Evolutionary conservation across 2,888 invertebrate genomes (phyloP), one percentile per base, ranked within the genome.

Genomic region (Andrena dorsata): DNA sequence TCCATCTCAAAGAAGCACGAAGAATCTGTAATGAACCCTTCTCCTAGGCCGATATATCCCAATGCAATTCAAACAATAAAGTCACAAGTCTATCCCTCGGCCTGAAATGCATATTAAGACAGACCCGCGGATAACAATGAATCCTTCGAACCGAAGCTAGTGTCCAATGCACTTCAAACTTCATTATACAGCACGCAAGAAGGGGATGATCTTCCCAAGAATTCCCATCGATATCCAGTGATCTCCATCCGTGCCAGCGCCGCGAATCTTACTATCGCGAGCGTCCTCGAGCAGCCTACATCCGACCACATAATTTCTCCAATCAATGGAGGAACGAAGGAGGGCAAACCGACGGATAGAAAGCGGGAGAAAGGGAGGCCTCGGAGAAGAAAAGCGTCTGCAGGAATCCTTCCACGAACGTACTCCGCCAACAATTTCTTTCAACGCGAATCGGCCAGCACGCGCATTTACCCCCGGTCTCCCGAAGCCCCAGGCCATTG

Each of bases 391-490:
- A 64, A 56, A 28, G 61, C 32, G 32, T 35, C 58, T 20, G 35
- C n/a, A 47, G 20, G 66, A 77, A 80, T 71, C 66, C 53, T 68
- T 68, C 66, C 68, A 20, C 7, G 35, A 30, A 72, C 49, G 60
- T 65, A 66, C 75, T 56, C 23, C 35, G 16, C 35, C 70, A 47
- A 63, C 70, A 49, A 75, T 75, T 71, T 80, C 82, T 75, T 68
- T 71, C 75, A 23, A 35, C 53, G 64, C 47, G 69, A 56, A 53
- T 28, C 41, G 28, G 30, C 56, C 64, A 69, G 28, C 26, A 28
- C 61, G 78, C 53, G 71, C 76, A 82, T 82, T 80, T 82, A 76
- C 72, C 76, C 41, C 75, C 71, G 69, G 76, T 72, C 71, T 82
- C 68, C 66, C 70, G 70, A 80, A 82, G 70, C 75, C 70, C 41